phyloP scores from a whole-genome alignment of 2,888 invertebrate genomes.

The Hofmannophila pseudospretella region DNA sequence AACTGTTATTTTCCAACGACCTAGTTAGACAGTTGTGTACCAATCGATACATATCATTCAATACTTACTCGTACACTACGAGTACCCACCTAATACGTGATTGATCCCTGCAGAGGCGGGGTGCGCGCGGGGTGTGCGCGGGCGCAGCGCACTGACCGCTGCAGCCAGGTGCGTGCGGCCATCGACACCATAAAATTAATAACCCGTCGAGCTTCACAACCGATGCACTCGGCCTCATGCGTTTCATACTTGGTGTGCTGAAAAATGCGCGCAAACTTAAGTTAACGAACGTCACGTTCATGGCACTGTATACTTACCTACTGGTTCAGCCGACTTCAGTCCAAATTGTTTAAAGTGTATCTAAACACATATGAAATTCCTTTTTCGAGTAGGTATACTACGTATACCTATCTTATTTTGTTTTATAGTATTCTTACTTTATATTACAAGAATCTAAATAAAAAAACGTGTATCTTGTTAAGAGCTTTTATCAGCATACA shows the following conservation, averaged over 20 bases:
- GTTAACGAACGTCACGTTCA: not conserved
- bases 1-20: no score
- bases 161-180: slow-evolving; percentile 73
- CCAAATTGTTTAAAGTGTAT: no score
- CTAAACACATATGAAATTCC: no score
- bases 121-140: slow-evolving; percentile 19
- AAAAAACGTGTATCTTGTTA: no score
- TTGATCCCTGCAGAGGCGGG: slow-evolving; percentile 44
- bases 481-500: not conserved
- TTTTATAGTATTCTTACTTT: no score
- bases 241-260: slow-evolving; percentile 32
- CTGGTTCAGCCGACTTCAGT: no score
- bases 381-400: no score
- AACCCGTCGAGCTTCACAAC: slow-evolving; percentile 71
- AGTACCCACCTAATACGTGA: slow-evolving; percentile 37
- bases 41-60: no score
- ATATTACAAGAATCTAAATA: no score
- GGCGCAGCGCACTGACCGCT: slow-evolving; percentile 64
- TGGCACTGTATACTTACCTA: not conserved
- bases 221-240: slow-evolving; percentile 48
- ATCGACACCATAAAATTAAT: slow-evolving; percentile 78
- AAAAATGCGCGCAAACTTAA: not conserved
- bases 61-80: no score
- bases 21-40: no score
- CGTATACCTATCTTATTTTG: no score